Percentiles rank a stretch among this genome's conserved stretches.
Evolutionary conservation across 2,113 vertebrate species (phyloP).

Genomic region (Myiozetetes cayanensis): DNA sequence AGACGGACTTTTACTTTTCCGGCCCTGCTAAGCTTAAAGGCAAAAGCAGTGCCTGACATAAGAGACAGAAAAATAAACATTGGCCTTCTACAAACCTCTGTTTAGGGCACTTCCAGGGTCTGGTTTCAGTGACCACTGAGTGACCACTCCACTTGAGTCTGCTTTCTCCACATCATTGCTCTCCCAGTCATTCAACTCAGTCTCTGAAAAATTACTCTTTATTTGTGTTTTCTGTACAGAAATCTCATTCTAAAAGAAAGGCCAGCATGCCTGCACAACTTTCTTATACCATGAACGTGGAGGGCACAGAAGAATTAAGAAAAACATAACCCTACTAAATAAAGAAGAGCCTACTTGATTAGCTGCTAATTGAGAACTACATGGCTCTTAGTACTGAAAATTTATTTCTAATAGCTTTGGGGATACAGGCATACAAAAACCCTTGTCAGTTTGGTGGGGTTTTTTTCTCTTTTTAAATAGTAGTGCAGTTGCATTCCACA

Average conservation of each 20-base stretch:
- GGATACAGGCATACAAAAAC: background rate
- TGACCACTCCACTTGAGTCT: background rate
- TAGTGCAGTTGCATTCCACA: background rate
- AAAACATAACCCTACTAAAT: background rate
- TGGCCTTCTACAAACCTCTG: background rate
- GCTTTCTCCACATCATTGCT: background rate
- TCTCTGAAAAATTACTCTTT: background rate
- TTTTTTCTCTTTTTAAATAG: background rate
- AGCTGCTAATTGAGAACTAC: background rate
- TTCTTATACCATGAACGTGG: background rate
- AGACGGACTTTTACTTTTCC: background rate
- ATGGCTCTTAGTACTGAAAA: background rate
- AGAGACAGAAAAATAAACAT: background rate
- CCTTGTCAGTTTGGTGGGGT: background rate
- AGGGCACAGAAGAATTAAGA: background rate
- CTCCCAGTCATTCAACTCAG: background rate
- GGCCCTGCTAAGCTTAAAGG: background rate
- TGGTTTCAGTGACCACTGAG: conserved; percentile 4
- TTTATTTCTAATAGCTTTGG: background rate
- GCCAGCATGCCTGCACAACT: background rate
- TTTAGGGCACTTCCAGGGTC: background rate
- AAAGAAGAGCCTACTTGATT: background rate
- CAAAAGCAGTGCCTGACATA: background rate
- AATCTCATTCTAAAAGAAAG: background rate
- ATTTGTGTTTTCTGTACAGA: background rate